Percentiles rank a stretch among this genome's conserved stretches.
Conservation (phyloP, 2,797 vertebrate species). For the Euthynnus affinis region DNA sequence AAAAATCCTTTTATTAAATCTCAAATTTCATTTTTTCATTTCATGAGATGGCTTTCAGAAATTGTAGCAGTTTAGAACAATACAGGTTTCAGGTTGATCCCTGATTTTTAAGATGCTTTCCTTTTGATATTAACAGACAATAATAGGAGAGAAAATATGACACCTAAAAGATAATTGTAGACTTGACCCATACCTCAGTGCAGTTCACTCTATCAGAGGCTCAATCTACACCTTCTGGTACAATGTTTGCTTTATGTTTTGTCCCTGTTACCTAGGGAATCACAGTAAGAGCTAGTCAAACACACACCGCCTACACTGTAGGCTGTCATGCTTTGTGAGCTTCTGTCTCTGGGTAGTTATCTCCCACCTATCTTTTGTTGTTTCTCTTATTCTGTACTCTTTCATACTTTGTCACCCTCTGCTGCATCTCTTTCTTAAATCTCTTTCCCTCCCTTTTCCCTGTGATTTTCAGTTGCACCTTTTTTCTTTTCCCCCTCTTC, state of each 20-base stretch:
- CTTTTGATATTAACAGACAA: background rate
- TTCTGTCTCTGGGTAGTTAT: slow-evolving; percentile 40
- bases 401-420: background rate
- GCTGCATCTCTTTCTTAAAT: slow-evolving; percentile 29
- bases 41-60: background rate
- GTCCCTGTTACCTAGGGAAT: slow-evolving; percentile 52
- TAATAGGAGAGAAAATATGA: slow-evolving; percentile 14
- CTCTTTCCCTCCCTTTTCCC: slow-evolving; percentile 18
- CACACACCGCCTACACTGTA: slow-evolving; percentile 33
- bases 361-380: slow-evolving; percentile 34
- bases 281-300: slow-evolving; percentile 61
- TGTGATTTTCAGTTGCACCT: slow-evolving; percentile 30
- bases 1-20: background rate
- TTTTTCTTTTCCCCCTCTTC: background rate
- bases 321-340: slow-evolving; percentile 40
- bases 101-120: background rate
- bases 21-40: background rate
- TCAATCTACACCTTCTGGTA: slow-evolving; percentile 11
- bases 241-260: slow-evolving; percentile 61
- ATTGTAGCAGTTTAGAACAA: background rate
- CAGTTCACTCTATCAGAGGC: background rate
- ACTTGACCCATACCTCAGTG: background rate
- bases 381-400: slow-evolving; percentile 34
- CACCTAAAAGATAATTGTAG: slow-evolving; percentile 2
- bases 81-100: background rate